Percentiles rank a stretch among this genome's conserved stretches.
Evolutionary conservation across 2,888 invertebrate genomes (phyloP).

Genomic region (Mythimna impura): DNA sequence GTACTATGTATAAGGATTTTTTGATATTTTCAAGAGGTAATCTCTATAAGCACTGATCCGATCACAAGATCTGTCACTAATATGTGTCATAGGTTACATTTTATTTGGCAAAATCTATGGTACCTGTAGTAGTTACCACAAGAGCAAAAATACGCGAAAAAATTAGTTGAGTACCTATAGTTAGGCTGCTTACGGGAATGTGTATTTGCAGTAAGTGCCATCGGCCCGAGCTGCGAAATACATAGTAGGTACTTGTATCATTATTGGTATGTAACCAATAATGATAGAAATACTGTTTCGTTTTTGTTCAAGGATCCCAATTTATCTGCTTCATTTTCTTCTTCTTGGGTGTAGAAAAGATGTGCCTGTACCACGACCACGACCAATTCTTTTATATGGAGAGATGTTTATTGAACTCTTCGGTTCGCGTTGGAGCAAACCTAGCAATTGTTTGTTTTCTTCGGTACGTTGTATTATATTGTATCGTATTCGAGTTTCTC

Average conservation of each 20-base stretch:
- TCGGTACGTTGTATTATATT: constrained; percentile 18
- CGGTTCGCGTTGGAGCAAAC: constrained; percentile 20
- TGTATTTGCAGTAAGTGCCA: neutral
- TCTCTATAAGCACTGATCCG: neutral
- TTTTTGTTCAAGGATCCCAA: neutral
- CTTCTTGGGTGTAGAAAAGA: constrained; percentile 7
- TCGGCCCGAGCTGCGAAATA: no score
- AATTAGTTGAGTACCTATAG: neutral
- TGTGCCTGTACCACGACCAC: constrained; percentile 1
- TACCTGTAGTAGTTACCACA: neutral
- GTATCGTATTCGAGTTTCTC: constrained; percentile 17
- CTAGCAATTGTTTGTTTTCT: constrained; percentile 25
- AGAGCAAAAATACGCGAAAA: neutral
- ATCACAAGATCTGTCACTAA: neutral
- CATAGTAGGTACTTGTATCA: no score
- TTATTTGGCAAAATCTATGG: neutral
- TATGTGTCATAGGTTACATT: neutral
- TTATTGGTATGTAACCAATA: neutral
- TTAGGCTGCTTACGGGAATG: no score
- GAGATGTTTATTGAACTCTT: constrained; percentile 17
- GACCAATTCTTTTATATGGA: constrained; percentile 31
- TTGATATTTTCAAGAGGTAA: neutral
- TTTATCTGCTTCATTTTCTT: constrained; percentile 4
- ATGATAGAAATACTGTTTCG: neutral
- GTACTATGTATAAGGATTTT: neutral